Base-by-base conservation (phyloP, 1,140 invertebrate species). In the Dysdera silvatica region DNA sequence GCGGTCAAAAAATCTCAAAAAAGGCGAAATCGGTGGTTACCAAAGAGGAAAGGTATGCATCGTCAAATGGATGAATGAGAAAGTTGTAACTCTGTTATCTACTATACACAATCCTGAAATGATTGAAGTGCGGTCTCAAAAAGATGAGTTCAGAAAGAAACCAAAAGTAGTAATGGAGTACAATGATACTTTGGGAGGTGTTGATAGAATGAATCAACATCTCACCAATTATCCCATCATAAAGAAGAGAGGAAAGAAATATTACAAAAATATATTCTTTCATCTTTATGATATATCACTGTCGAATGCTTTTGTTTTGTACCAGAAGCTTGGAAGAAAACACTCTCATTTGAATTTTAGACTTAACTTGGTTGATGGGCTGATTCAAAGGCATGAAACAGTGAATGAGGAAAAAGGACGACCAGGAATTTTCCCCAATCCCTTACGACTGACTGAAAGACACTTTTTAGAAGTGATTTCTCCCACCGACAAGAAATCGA, bases 161-260 rank as follows among this genome's bases (percentile, higher is more conserved):
- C 47, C 5, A 49, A 23, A 49, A 18, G 47, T 49, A 24, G 47
- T 49, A 10, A 49, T 49, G 47, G 47, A 49, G 29, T 59, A 59
- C 31, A 59, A 49, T 45, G 49, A 59, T 18, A 59, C 43, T 16
- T 48, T 59, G 31, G 56, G 45, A 20, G 43, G 56, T 4, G 23
- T 49, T 33, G 56, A 59, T 59, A 49, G 40, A 60, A 40, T 60
- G 23, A 24, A 60, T 51, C 57, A 51, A n/a, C 47, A 60, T 31
- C 57, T 60, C 43, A 60, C 57, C 5, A 49, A 4, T 23, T 52
- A 60, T 29, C 57, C 23, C 1, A 16, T 51, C 14, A 33, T n/a
- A 31, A 60, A 48, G 31, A 52, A 52, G 4, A 35, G 33, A 52
- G 47, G 26, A 24, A 60, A 60, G 29, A 51, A 60, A 60, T 60